These are phyloP conservation scores for Eublepharis macularius DNA, from an alignment of 2,113 vertebrate genomes.

Conservation along the genomic window DNA sequence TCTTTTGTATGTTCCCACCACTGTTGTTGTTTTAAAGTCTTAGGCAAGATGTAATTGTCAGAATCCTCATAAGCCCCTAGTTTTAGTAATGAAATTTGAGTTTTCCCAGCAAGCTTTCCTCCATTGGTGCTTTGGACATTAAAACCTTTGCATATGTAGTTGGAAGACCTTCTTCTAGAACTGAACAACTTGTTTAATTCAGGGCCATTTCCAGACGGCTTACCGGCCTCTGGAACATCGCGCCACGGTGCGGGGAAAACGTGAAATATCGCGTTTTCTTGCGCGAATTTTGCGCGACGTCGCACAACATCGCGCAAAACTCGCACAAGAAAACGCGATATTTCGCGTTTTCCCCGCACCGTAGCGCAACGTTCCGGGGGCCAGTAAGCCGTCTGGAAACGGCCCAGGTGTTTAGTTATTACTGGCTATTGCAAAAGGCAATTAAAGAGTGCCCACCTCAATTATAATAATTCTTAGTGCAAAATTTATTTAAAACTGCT, in stretches of 20 bases:
- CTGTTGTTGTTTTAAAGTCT: neutral
- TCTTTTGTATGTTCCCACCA: neutral
- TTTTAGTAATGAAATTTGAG: neutral
- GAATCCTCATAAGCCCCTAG: neutral
- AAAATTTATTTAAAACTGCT: neutral
- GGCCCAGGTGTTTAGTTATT: neutral
- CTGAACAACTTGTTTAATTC: neutral
- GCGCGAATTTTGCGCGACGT: too few relatives aligned
- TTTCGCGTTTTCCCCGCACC: too few relatives aligned
- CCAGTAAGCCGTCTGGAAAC: too few relatives aligned
- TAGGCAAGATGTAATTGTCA: neutral
- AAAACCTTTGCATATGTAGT: neutral
- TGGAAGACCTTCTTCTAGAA: neutral
- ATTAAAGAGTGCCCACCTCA: neutral
- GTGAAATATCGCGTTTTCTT: too few relatives aligned
- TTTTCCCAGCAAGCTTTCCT: neutral
- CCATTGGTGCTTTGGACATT: neutral
- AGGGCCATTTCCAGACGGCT: too few relatives aligned
- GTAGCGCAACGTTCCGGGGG: too few relatives aligned
- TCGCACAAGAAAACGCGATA: too few relatives aligned
- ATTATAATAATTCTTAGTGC: neutral
- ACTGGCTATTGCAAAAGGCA: neutral
- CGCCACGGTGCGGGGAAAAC: too few relatives aligned
- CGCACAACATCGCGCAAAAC: too few relatives aligned
- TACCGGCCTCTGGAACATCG: too few relatives aligned